Percentiles rank a stretch among this genome's conserved stretches.
Conservation (phyloP, 1,140 invertebrate genomes). For the Wiebesia pumilae region DNA sequence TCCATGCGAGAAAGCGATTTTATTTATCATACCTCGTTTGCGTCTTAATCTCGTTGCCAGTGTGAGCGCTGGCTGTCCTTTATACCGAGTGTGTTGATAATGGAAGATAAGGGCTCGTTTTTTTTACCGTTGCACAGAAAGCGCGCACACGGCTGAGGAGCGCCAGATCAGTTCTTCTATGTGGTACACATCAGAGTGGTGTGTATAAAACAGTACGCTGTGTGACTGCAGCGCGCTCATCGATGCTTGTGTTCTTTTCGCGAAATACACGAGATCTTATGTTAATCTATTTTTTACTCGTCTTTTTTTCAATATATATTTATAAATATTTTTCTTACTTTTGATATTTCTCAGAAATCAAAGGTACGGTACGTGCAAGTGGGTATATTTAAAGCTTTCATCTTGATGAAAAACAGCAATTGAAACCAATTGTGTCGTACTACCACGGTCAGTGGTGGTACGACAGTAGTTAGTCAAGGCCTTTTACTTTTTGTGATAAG, state of each 20-base stretch:
- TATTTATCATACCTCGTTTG: not conserved
- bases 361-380: too few species aligned
- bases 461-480: too few species aligned
- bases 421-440: too few species aligned
- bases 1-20: not conserved
- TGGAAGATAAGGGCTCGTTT: not conserved
- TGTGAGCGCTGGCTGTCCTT: not conserved
- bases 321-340: not conserved
- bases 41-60: not conserved
- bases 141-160: not conserved
- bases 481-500: too few species aligned
- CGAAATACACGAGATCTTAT: constrained; percentile 20
- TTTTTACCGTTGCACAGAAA: not conserved
- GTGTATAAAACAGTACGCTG: not conserved
- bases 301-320: not conserved
- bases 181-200: constrained; percentile 29
- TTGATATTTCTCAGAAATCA: not conserved
- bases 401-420: too few species aligned
- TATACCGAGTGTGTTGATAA: not conserved
- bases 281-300: not conserved
- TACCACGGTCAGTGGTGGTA: too few species aligned
- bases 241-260: constrained; percentile 7
- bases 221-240: constrained; percentile 47
- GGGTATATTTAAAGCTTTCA: too few species aligned
- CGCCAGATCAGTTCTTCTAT: constrained; percentile 12